phyloP scores from a whole-genome alignment of 2,888 invertebrate genomes.

The Macrosiphum euphorbiae region DNA sequence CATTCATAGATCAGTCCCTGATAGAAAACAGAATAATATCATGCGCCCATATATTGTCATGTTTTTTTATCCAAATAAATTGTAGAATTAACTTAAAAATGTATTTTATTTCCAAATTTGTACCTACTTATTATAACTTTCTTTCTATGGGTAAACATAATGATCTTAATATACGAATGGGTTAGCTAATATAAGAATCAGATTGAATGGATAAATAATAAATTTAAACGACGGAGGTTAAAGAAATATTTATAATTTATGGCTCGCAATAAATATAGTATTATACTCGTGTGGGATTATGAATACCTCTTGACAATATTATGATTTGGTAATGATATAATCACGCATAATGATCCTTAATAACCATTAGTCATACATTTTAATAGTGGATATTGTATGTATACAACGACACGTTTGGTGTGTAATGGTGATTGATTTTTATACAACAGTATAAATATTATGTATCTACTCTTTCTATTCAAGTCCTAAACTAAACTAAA shows the following conservation, averaged over 20 bases:
- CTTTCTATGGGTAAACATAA: background rate
- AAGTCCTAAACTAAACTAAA: too few species aligned
- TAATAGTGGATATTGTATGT: background rate
- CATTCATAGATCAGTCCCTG: too few species aligned
- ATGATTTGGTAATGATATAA: background rate
- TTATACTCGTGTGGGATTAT: background rate
- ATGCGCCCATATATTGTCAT: background rate
- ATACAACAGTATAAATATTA: background rate
- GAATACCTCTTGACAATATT: background rate
- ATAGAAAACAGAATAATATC: background rate
- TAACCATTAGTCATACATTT: slow-evolving; percentile 44
- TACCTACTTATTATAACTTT: background rate
- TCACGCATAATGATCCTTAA: slow-evolving; percentile 2
- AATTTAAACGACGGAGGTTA: slow-evolving; percentile 5
- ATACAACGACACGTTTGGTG: background rate
- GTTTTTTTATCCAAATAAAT: background rate
- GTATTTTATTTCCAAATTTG: background rate
- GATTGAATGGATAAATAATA: background rate
- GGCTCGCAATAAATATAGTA: slow-evolving; percentile 2
- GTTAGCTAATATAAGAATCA: background rate
- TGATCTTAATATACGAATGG: background rate
- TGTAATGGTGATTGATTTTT: background rate
- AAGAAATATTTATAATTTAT: slow-evolving; percentile 30
- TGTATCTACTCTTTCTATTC: background rate
- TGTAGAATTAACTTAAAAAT: background rate